Conservation (phyloP, 1,140 invertebrate genomes). For the Drosophila prosaltans region DNA sequence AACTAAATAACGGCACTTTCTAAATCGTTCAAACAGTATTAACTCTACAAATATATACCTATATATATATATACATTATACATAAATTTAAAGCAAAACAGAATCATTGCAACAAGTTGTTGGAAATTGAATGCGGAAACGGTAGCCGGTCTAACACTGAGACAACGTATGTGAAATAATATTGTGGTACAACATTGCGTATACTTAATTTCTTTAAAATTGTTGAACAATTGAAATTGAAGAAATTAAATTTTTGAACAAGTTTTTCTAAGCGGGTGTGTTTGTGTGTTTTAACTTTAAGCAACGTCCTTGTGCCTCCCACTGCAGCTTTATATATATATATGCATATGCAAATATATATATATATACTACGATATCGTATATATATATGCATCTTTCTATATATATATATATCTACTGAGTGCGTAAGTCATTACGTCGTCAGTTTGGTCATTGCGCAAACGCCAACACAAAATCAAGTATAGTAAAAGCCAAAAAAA, state of each 20-base stretch:
- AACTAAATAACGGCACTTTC: constrained; percentile 9
- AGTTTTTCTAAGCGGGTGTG: constrained; percentile 13
- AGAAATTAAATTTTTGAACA: constrained; percentile 5
- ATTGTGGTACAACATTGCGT: constrained; percentile 24
- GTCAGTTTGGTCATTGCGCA: constrained; percentile 64
- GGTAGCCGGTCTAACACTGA: constrained; percentile 63
- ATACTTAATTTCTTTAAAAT: constrained; percentile 32
- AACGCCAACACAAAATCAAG: constrained; percentile 41
- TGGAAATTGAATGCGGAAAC: constrained; percentile 61
- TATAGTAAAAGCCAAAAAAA: neutral
- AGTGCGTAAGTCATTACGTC: constrained; percentile 78
- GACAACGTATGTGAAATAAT: constrained; percentile 45
- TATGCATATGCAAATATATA: constrained; percentile 8
- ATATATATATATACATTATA: constrained; percentile 18
- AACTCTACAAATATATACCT: constrained; percentile 11
- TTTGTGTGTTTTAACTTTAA: constrained; percentile 39
- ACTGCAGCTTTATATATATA: constrained; percentile 36
- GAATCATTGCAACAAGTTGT: constrained; percentile 69
- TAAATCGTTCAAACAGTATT: constrained; percentile 48
- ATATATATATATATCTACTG: constrained; percentile 28
- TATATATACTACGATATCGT: constrained; percentile 30
- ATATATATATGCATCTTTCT: constrained; percentile 4
- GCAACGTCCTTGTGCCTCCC: constrained; percentile 69
- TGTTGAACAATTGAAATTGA: neutral
- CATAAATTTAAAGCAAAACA: constrained; percentile 16